A percentile compares a stretch with the other conserved stretches of the same genome.
These are phyloP conservation scores for Esox masquinongy DNA, from an alignment of 2,797 vertebrate genomes.

Conservation along the genomic window DNA sequence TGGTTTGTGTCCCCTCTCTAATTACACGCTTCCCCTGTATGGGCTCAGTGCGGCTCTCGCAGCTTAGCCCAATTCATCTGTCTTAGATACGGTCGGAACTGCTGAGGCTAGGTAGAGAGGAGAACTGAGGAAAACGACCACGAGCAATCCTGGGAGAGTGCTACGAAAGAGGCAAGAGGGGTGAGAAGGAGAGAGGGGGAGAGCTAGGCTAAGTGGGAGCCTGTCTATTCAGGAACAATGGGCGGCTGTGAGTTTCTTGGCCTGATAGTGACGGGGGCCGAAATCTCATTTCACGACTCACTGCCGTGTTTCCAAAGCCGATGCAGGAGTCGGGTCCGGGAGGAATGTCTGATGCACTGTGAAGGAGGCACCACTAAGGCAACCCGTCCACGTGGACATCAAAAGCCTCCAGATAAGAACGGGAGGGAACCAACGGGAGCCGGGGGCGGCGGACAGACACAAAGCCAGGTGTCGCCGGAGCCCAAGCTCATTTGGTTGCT, in stretches of 20 bases:
- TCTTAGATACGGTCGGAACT: slow-evolving; percentile 36
- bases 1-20: slow-evolving; percentile 54
- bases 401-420: slow-evolving; percentile 40
- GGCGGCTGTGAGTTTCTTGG: slow-evolving; percentile 63
- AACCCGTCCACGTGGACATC: slow-evolving; percentile 55
- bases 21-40: slow-evolving; percentile 62
- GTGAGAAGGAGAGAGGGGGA: background rate
- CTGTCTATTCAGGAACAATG: background rate
- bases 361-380: slow-evolving; percentile 32
- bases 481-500: slow-evolving; percentile 67
- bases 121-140: slow-evolving; percentile 32
- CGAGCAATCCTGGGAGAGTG: slow-evolving; percentile 23
- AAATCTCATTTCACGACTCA: slow-evolving; percentile 80
- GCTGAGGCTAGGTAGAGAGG: slow-evolving; percentile 20
- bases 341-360: slow-evolving; percentile 38
- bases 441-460: slow-evolving; percentile 26
- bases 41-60: slow-evolving; percentile 57
- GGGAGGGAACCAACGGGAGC: slow-evolving; percentile 55
- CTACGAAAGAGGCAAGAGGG: background rate
- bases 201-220: background rate
- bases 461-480: slow-evolving; percentile 40
- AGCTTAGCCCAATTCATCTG: background rate
- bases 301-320: slow-evolving; percentile 72
- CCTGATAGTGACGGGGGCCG: slow-evolving; percentile 59
- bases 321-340: slow-evolving; percentile 48